Conservation (phyloP, 2,888 invertebrate species). For the Nasonia oneida region DNA sequence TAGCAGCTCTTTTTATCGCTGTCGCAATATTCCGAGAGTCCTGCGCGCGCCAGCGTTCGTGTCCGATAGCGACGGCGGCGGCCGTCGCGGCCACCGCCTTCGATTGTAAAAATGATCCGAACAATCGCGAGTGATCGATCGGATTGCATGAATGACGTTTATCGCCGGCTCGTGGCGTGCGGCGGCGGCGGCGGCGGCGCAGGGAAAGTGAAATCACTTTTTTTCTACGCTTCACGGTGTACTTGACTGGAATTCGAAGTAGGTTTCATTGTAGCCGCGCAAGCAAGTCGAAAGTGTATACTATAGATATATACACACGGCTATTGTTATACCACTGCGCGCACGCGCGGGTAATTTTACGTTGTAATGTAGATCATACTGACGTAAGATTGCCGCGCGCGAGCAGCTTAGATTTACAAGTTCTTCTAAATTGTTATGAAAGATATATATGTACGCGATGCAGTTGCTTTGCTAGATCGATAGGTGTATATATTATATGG, state of each 20-base stretch:
- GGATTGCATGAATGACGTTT: constrained; percentile 62
- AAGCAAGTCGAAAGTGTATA: background rate
- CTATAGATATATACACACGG: background rate
- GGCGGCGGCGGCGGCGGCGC: background rate
- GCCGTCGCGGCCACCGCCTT: constrained; percentile 48
- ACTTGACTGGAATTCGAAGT: constrained; percentile 62
- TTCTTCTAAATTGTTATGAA: constrained; percentile 49
- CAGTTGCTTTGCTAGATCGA: background rate
- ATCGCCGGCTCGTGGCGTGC: constrained; percentile 43
- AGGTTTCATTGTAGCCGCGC: constrained; percentile 57
- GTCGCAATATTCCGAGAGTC: constrained; percentile 46
- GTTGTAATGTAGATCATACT: constrained; percentile 52
- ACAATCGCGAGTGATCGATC: constrained; percentile 61
- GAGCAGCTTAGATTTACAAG: constrained; percentile 41
- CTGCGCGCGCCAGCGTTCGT: constrained; percentile 8
- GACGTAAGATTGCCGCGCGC: constrained; percentile 45
- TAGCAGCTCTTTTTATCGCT: constrained; percentile 34
- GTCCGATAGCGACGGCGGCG: constrained; percentile 45
- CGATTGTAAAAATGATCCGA: constrained; percentile 61
- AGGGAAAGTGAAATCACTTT: constrained; percentile 59
- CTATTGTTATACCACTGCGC: constrained; percentile 44
- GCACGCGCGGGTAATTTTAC: constrained; percentile 42
- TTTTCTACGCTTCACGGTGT: constrained; percentile 51
- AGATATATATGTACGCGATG: background rate
- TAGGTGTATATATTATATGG: background rate